Base-by-base conservation (phyloP, 2,797 vertebrate genomes). In the Neomorphus geoffroyi region DNA sequence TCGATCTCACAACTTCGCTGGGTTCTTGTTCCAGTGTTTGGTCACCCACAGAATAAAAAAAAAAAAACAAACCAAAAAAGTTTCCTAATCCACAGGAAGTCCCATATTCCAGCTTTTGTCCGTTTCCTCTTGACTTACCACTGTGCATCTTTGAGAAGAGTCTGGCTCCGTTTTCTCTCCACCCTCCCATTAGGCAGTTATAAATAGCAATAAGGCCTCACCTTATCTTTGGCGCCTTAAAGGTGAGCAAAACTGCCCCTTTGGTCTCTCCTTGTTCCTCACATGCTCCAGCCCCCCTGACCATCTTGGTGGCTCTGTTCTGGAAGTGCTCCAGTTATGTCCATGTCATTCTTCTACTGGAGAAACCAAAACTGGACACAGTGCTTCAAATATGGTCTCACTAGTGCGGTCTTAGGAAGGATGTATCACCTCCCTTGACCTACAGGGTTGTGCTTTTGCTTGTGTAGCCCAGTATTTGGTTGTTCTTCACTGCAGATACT, bases 391-490 rank as follows among this genome's bases (percentile, higher is more conserved):
- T 46, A 10, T 7, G 33, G 13, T 53, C 64, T 89, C 37, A 43
- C 23, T 30, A 41, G 28, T 4, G 16, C 32, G 45, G 28, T n/a
- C 45, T 22, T 2, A 48, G 71, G 48, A 58, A n/a, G 21, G 13
- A 43, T 11, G 10, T n/a, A 39, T 27, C 79, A 64, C 10, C 11
- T 75, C 46, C 19, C n/a, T 57, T 65, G 28, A n/a, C 26, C 14
- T 46, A 8, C 14, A 41, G 43, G 18, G 13, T 39, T 81, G n/a
- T 67, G 19, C 26, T 84, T 33, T 79, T 61, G 22, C 24, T 61
- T 0, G 0, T n/a, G 18, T 56, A 75, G 46, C 18, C 15, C 48
- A 39, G 26, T 53, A 37, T 57, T 73, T 33, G 14, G 13, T 48
- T 75, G 18, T 23, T 82, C 46, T 77, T 78, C 41, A 18, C 15